Evolutionary conservation across 2,888 invertebrate genomes (phyloP).

Genomic region (Dione juno): DNA sequence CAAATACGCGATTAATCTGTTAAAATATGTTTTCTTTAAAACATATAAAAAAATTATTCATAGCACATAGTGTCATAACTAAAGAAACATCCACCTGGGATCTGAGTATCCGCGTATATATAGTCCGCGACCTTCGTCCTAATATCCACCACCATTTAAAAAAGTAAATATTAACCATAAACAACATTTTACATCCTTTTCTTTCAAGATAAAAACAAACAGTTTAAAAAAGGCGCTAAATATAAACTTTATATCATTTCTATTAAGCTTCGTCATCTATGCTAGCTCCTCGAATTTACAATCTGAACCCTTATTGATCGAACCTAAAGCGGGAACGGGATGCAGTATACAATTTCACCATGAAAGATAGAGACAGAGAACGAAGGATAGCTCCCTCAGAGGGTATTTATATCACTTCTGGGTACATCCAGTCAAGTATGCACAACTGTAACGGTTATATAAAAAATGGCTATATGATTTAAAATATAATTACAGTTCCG

Average conservation of each 20-base stretch:
- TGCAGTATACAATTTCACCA: conserved; percentile 46
- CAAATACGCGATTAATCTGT: no score
- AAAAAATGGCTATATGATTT: not conserved
- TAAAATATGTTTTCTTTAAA: no score
- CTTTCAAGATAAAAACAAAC: no score
- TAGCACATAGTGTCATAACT: no score
- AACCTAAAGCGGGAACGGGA: conserved; percentile 52
- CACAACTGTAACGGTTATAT: not conserved
- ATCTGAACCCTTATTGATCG: conserved; percentile 74
- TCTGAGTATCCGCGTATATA: no score
- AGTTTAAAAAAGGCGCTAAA: no score
- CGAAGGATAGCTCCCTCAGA: conserved; percentile 52
- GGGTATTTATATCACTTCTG: conserved; percentile 54
- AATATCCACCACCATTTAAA: no score
- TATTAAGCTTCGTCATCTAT: conserved; percentile 3
- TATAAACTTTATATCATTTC: not conserved
- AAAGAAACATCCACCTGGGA: no score
- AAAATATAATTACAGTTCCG: not conserved
- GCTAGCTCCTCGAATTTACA: conserved; percentile 59
- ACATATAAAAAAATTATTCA: no score
- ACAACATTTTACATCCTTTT: no score
- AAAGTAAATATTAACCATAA: no score
- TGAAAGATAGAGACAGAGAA: conserved; percentile 37
- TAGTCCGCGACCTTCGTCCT: no score
- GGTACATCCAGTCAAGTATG: conserved; percentile 28